Evolutionary conservation across 2,113 vertebrate genomes (phyloP).

Genomic region (Eptesicus fuscus): DNA sequence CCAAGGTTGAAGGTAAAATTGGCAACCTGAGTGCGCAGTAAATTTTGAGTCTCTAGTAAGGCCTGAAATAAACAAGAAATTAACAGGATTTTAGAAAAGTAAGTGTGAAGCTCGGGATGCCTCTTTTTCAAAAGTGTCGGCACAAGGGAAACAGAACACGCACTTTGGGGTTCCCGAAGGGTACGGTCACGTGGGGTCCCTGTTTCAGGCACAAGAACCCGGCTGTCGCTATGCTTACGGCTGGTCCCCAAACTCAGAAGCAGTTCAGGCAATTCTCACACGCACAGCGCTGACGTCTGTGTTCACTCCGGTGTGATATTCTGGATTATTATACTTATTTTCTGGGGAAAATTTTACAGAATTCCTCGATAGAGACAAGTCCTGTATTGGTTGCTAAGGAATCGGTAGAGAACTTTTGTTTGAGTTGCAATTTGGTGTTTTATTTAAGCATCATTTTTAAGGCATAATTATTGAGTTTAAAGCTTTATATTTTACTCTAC

Average conservation of each 20-base stretch:
- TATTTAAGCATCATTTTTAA: background rate
- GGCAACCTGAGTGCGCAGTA: constrained; percentile 90
- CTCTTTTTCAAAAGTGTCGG: constrained; percentile 65
- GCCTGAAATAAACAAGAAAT: constrained; percentile 89
- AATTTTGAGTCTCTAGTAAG: constrained; percentile 90
- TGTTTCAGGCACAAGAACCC: background rate
- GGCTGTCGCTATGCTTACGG: background rate
- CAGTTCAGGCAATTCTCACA: background rate
- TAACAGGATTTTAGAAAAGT: constrained; percentile 81
- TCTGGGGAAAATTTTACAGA: background rate
- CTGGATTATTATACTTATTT: constrained; percentile 14
- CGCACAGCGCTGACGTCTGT: background rate
- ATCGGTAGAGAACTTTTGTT: background rate
- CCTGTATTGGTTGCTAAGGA: background rate
- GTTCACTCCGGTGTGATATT: constrained; percentile 48
- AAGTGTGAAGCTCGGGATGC: constrained; percentile 56
- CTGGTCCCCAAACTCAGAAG: background rate
- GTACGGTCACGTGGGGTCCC: background rate
- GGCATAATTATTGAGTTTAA: background rate
- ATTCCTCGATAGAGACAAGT: background rate
- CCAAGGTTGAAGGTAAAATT: constrained; percentile 94
- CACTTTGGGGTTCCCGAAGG: background rate
- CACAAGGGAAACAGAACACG: constrained; percentile 26
- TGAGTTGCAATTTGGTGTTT: background rate
- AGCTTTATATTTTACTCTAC: background rate